These are phyloP conservation scores for Palaemon carinicauda DNA, from an alignment of 1,140 invertebrate genomes.

Conservation along the genomic window DNA sequence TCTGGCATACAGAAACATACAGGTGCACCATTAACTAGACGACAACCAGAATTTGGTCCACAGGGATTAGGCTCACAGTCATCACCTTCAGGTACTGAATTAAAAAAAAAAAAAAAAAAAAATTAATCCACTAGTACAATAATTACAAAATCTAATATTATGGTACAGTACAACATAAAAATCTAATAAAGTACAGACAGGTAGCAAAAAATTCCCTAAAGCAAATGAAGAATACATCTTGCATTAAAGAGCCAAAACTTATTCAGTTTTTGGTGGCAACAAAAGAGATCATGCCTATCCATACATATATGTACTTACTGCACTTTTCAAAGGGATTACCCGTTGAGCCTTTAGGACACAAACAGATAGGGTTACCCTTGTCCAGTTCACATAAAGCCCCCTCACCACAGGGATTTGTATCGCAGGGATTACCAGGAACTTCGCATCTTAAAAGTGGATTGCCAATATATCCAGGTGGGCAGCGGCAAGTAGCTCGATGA, in stretches of 20 bases:
- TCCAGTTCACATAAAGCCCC: conserved; percentile 86
- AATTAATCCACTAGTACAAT: no score
- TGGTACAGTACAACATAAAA: neutral
- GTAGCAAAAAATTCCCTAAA: no score
- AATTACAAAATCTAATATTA: neutral
- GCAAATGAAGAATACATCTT: no score
- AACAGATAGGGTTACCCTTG: conserved; percentile 86
- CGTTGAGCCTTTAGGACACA: conserved; percentile 86
- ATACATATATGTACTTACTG: conserved; percentile 73
- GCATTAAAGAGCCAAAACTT: no score
- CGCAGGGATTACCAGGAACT: conserved; percentile 75
- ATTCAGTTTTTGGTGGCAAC: no score
- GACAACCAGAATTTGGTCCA: conserved; percentile 70
- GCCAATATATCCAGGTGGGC: conserved; percentile 81
- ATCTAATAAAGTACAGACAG: no score
- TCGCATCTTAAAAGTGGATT: conserved; percentile 74
- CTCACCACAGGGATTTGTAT: conserved; percentile 83
- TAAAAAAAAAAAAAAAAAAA: conserved; percentile 33
- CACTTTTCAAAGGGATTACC: conserved; percentile 91
- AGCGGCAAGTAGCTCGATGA: conserved; percentile 84
- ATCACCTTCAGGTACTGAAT: conserved; percentile 84
- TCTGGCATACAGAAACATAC: conserved; percentile 74
- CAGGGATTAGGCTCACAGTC: conserved; percentile 85
- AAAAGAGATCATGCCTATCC: neutral
- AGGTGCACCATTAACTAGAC: conserved; percentile 36